Evolutionary conservation across 1,140 invertebrate genomes (phyloP).

Genomic region (Habropoda laboriosa): DNA sequence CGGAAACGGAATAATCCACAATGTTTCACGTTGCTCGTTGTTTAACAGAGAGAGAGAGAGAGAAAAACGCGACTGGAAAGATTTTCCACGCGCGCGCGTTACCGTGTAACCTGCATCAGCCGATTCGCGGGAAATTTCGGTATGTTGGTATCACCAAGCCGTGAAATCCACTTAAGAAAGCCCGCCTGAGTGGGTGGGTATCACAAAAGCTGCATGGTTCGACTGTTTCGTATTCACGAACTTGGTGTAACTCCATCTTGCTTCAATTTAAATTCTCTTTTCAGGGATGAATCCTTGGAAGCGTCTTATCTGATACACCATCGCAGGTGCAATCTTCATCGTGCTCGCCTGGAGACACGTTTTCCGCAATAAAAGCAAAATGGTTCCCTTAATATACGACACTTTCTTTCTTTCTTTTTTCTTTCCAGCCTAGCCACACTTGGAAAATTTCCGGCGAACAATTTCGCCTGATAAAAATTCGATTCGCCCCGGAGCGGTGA

Average conservation of each 20-base stretch:
- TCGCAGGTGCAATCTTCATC: slow-evolving; percentile 44
- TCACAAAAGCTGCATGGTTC: slow-evolving; percentile 32
- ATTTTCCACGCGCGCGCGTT: not conserved
- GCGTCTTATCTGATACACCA: slow-evolving; percentile 18
- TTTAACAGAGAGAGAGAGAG: not conserved
- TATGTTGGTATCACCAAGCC: not conserved
- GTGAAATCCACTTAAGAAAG: slow-evolving; percentile 40
- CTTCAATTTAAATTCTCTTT: slow-evolving; percentile 59
- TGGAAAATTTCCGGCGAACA: not conserved
- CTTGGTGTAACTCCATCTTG: slow-evolving; percentile 35
- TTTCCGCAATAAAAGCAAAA: slow-evolving; percentile 29
- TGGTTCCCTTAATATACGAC: slow-evolving; percentile 11
- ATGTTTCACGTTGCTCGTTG: not conserved
- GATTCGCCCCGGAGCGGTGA: not conserved
- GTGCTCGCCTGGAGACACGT: slow-evolving; percentile 2
- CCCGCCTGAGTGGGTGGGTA: slow-evolving; percentile 19
- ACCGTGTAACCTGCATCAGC: slow-evolving; percentile 22
- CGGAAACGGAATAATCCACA: too few species aligned
- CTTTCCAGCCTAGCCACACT: not conserved
- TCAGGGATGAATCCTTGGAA: slow-evolving; percentile 42
- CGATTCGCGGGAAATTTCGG: slow-evolving; percentile 21
- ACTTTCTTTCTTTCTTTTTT: too few species aligned
- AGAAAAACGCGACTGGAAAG: not conserved
- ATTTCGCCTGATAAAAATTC: not conserved
- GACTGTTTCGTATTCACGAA: slow-evolving; percentile 51